Evolutionary conservation across 2,797 vertebrate species (phyloP).

Genomic region (Falco columbarius): DNA sequence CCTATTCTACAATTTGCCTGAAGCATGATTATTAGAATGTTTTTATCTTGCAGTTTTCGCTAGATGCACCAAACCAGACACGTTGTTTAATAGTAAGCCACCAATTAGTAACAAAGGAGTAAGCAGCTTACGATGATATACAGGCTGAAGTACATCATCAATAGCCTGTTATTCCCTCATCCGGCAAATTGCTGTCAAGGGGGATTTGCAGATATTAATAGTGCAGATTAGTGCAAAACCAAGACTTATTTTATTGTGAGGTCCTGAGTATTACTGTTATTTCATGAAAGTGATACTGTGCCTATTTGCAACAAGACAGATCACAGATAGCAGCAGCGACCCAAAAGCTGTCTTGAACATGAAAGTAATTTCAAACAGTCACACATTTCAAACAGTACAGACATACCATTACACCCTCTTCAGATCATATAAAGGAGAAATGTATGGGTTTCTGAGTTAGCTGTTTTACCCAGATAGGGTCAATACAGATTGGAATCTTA

Average conservation of each 20-base stretch:
- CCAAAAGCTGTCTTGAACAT: not conserved
- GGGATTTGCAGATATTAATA: not conserved
- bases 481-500: not conserved
- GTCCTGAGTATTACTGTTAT: not conserved
- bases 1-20: not conserved
- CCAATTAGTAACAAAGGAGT: not conserved
- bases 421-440: not conserved
- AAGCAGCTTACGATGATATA: not conserved
- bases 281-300: not conserved
- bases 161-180: not conserved
- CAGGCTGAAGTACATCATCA: not conserved
- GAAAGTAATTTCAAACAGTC: not conserved
- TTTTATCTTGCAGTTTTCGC: not conserved
- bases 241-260: not conserved
- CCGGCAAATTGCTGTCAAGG: not conserved
- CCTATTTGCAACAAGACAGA: not conserved
- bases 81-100: not conserved
- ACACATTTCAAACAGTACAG: not conserved
- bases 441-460: not conserved
- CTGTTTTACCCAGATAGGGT: not conserved
- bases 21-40: not conserved
- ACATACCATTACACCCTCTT: not conserved
- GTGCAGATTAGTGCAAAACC: not conserved
- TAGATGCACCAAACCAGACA: not conserved
- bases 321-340: not conserved